Base-by-base conservation (phyloP, 2,888 invertebrate species). In the Melipona bicolor region DNA sequence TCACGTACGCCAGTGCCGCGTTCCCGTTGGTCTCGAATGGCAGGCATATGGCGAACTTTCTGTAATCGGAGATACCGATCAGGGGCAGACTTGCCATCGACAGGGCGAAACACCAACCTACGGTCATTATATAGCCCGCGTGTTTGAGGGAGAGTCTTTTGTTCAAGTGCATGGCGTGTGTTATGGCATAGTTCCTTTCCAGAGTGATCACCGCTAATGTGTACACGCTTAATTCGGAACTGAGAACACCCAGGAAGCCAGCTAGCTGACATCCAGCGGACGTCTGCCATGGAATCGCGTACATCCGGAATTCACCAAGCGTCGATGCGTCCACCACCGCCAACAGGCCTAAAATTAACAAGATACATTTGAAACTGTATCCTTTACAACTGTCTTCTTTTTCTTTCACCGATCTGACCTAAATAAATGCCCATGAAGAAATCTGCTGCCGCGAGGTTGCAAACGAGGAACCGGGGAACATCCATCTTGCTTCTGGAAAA, bases 231-330 rank as follows among this genome's bases (percentile, higher is more conserved):
- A 99, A 95, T 95, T 99, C 99, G 1, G 98, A 98, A 87, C 98
- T 98, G 36, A 99, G 96, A 54, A 99, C 99, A 11, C 98, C 99
- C 69, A 99, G 96, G 94, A 99, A 99, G 50, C 99, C 99, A 2
- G 99, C 98, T 70, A 98, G 95, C 92, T 98, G 97, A 95, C 99
- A 99, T 49, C 98, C 98, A 59, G 97, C 96, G 50, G 98, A 98
- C 97, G 98, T 97, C 95, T 99, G 99, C 99, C 99, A 99, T 0
- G 98, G 97, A 87, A 99, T 98, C 24, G 99, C 99, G 95, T 98
- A 98, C 96, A 97, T 98, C 89, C 99, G 97, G 95, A 99, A 99
- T 95, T 99, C 98, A 43, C 99, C 99, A 81, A 99, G 95, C 0
- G 99, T 99, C 36, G 98, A 98, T 0, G 98, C 99, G 95, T 99